A percentile compares a stretch with the other conserved stretches of the same genome.
Evolutionary conservation across 2,888 invertebrate genomes (phyloP).

Genomic region (Fissipunctia ypsillon): DNA sequence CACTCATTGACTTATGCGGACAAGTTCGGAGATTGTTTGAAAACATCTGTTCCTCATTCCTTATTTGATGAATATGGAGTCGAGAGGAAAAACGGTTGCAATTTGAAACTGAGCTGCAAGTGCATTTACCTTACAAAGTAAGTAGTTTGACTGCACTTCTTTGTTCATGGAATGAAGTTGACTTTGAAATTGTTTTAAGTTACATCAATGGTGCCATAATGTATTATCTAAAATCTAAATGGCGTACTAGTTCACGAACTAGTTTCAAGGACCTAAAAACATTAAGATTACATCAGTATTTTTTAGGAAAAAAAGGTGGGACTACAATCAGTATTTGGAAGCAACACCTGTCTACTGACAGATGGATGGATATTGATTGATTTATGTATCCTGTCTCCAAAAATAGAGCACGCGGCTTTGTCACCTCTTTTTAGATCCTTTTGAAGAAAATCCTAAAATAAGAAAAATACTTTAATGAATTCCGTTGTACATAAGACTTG

Average conservation of each 20-base stretch:
- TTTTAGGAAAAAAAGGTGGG: conserved; percentile 17
- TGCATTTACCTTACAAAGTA: background rate
- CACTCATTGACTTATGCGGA: conserved; percentile 57
- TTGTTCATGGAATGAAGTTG: background rate
- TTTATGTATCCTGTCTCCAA: conserved; percentile 33
- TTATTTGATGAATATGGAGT: conserved; percentile 34
- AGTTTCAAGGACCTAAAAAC: background rate
- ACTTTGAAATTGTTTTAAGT: background rate
- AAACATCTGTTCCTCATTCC: conserved; percentile 40
- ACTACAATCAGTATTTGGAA: conserved; percentile 17
- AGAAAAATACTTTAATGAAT: background rate
- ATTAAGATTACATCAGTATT: background rate
- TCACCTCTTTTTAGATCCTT: background rate
- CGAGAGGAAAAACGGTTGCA: conserved; percentile 17
- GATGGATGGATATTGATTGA: conserved; percentile 56
- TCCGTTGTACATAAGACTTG: background rate
- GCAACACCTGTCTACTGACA: conserved; percentile 28
- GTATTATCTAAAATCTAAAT: background rate
- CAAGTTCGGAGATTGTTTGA: conserved; percentile 52
- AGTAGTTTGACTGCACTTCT: background rate
- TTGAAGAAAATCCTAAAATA: background rate
- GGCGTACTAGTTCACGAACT: background rate
- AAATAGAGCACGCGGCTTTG: background rate
- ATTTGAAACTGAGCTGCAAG: conserved; percentile 14
- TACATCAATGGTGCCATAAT: background rate